These are phyloP conservation scores for Oncorhynchus tshawytscha DNA, from an alignment of 2,113 vertebrate species.

Conservation along the genomic window DNA sequence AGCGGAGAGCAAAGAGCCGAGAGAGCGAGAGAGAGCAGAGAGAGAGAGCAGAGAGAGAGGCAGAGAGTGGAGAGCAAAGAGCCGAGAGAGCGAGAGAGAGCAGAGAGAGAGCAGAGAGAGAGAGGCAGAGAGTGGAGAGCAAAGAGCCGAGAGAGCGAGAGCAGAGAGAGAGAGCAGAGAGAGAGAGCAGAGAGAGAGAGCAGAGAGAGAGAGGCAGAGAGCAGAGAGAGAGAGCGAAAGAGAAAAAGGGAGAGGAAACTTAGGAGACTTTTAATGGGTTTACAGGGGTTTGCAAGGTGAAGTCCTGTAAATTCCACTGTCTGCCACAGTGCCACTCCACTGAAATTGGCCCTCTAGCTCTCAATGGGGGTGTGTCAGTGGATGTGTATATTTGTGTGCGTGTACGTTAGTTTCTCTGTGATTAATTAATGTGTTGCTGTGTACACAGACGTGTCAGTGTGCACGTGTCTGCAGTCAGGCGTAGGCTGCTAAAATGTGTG, in stretches of 20 bases:
- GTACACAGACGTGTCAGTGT: too few species aligned
- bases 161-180: neutral
- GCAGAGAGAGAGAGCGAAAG: too few species aligned
- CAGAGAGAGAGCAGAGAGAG: too few species aligned
- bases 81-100: too few species aligned
- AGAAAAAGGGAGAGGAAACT: neutral
- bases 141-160: neutral
- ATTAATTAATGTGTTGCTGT: too few species aligned
- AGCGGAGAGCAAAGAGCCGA: neutral
- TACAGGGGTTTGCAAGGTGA: neutral
- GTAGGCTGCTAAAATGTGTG: neutral
- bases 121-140: neutral
- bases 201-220: neutral
- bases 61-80: too few species aligned
- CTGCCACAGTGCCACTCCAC: neutral
- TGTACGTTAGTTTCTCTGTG: too few species aligned
- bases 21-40: neutral
- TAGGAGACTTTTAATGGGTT: neutral
- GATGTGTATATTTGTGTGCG: neutral
- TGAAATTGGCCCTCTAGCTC: neutral
- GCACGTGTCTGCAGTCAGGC: too few species aligned
- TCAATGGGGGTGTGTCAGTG: neutral
- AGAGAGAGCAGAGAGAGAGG: neutral
- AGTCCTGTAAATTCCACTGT: neutral
- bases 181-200: too few species aligned